Evolutionary conservation across 1,140 invertebrate genomes (phyloP), one percentile per base, ranked within the genome.

Genomic region (Tetramorium simillimum): DNA sequence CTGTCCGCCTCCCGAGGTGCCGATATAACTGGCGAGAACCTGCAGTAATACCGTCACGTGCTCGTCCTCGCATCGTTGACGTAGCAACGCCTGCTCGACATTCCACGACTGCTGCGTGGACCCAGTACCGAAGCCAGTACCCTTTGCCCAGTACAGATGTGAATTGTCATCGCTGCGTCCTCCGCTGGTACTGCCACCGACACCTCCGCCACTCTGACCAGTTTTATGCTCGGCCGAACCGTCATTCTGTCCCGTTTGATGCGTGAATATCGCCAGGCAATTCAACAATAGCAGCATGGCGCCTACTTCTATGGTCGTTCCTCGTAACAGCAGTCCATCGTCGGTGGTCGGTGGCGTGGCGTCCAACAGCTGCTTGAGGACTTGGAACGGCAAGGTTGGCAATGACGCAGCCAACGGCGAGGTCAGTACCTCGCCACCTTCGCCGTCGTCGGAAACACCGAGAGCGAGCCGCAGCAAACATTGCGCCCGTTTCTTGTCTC

Each of bases 41-140:
- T 98, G 96, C 0, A 97, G 90, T 24, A 97, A 92, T 46, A 96
- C 98, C 0, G 98, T 98, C 6, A 99, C 98, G 93, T 99, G 98
- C 93, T 99, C 98, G 93, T 99, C 98, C 94, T 99, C 98, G 87
- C 97, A 98, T 67, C 97, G 97, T 93, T 99, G 98, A 14, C 98
- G 96, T 69, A 98, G 93, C n/a, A 99, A 94, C 37, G 98, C 98
- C 92, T 99, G 98, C 92, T 99, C 98, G 12, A 99, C 98, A 94
- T 99, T 99, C 99, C 99, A 99, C 43, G 98, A 98, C 92, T 99
- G 98, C 78, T 98, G 97, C 2, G 98, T 99, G 1, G 98, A 99
- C 1, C 99, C 99, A 0, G 98, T 99, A 16, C 99, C 99, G 95
- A 99, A 99, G 4, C 99, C 99, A 1, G 98, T 99, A 9, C 97